phyloP scores from a whole-genome alignment of 2,888 invertebrate species.

The Thymelicus acteon region DNA sequence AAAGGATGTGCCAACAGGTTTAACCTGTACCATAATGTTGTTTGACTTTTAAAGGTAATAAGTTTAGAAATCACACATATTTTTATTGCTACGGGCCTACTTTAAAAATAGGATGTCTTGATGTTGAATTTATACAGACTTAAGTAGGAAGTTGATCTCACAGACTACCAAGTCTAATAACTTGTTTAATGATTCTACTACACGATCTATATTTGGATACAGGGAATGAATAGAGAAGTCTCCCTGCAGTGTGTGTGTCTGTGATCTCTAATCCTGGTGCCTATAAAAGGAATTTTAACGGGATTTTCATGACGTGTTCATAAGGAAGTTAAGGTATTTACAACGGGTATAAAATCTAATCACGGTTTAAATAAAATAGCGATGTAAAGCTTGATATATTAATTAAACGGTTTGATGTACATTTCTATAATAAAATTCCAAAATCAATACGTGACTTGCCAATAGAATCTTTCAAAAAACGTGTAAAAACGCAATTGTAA shows the following conservation, averaged over 20 bases:
- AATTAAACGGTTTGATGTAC: too few relatives aligned
- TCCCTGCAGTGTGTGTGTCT: not conserved
- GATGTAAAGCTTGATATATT: not conserved
- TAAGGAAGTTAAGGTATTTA: slow-evolving; percentile 2
- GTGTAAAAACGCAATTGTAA: too few relatives aligned
- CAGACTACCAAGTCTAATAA: not conserved
- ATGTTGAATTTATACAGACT: not conserved
- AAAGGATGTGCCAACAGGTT: slow-evolving; percentile 24
- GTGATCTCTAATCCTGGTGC: slow-evolving; percentile 9
- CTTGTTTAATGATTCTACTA: not conserved
- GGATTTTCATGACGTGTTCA: not conserved
- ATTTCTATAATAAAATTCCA: too few relatives aligned
- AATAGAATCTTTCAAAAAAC: too few relatives aligned
- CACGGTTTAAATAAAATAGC: not conserved
- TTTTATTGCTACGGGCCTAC: not conserved
- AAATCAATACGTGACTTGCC: too few relatives aligned
- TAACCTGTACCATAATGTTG: slow-evolving; percentile 21
- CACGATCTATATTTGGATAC: not conserved
- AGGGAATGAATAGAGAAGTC: not conserved
- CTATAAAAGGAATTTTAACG: not conserved
- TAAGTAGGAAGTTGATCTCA: slow-evolving; percentile 1
- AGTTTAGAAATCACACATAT: slow-evolving; percentile 1
- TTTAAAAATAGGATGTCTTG: slow-evolving; percentile 1
- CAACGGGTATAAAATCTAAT: slow-evolving; percentile 2
- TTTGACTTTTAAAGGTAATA: slow-evolving; percentile 16